These are phyloP conservation scores for Calosoma granatense DNA, from an alignment of 1,140 invertebrate genomes.

Conservation along the genomic window DNA sequence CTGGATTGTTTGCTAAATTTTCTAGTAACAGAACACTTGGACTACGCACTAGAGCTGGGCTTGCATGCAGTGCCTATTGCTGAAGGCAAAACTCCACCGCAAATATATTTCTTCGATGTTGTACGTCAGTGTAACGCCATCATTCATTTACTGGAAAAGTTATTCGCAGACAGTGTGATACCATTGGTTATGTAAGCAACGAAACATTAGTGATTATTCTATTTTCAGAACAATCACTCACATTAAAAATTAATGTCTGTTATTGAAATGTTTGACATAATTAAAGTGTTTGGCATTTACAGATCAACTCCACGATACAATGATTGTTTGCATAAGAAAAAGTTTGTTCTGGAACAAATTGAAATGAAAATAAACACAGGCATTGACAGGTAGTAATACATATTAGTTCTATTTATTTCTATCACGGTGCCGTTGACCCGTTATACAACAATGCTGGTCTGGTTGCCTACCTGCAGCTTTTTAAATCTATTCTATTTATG, in stretches of 20 bases:
- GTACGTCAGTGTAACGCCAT: constrained; percentile 92
- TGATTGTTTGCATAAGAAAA: constrained; percentile 81
- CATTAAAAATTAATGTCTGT: not conserved
- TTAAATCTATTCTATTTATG: not conserved
- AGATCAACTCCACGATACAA: constrained; percentile 82
- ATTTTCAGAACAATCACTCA: constrained; percentile 14
- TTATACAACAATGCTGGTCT: no score
- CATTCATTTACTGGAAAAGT: constrained; percentile 90
- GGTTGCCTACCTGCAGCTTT: no score
- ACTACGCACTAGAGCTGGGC: constrained; percentile 91
- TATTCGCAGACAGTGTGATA: constrained; percentile 81
- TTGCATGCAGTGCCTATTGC: constrained; percentile 84
- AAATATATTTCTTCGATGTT: constrained; percentile 91
- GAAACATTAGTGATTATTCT: constrained; percentile 16
- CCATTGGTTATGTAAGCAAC: constrained; percentile 72
- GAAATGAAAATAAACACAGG: constrained; percentile 87
- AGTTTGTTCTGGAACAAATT: constrained; percentile 74
- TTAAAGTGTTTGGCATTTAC: constrained; percentile 11
- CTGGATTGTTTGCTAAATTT: constrained; percentile 81
- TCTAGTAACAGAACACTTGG: constrained; percentile 85
- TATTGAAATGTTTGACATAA: constrained; percentile 10
- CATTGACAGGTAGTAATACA: constrained; percentile 51
- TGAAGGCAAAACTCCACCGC: constrained; percentile 65
- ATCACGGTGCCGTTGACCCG: no score
- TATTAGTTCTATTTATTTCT: no score